phyloP scores from a whole-genome alignment of 92 coral and sea anemone species.

The Bergia sp. region DNA sequence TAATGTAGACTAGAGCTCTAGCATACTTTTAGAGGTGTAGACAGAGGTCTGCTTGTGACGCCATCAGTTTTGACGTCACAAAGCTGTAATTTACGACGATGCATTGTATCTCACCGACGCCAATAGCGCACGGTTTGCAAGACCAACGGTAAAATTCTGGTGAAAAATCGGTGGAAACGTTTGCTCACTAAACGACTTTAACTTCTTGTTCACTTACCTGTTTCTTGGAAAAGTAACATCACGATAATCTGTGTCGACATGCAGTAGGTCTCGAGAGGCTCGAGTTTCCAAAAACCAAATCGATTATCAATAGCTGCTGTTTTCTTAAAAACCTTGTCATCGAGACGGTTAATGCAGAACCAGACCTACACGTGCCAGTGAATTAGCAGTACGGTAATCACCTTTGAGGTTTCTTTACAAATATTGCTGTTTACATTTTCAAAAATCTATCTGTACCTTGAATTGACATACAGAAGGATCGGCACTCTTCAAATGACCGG shows the following conservation, averaged over 20 bases:
- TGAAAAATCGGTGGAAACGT: no score
- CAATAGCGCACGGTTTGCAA: not conserved
- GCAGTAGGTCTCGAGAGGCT: not conserved
- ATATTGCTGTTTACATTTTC: not conserved
- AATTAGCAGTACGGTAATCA: not conserved
- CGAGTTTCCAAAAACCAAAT: no score
- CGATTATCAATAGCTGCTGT: no score
- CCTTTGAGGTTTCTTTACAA: not conserved
- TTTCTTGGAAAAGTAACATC: not conserved
- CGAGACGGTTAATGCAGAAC: not conserved
- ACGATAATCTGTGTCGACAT: not conserved
- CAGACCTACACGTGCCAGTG: not conserved
- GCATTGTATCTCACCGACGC: not conserved
- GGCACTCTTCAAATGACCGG: constrained; percentile 38
- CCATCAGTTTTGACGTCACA: no score
- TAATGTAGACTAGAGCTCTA: not conserved
- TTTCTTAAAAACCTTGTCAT: no score
- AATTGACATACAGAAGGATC: constrained; percentile 12
- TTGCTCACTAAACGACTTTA: no score
- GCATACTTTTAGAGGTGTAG: no score
- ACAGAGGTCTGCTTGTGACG: no score
- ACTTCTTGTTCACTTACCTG: not conserved
- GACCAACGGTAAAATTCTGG: not conserved
- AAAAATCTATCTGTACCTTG: constrained; percentile 7
- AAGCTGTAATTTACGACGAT: not conserved